Evolutionary conservation across 1,140 invertebrate genomes (phyloP).

Genomic region (Drosophila azteca): DNA sequence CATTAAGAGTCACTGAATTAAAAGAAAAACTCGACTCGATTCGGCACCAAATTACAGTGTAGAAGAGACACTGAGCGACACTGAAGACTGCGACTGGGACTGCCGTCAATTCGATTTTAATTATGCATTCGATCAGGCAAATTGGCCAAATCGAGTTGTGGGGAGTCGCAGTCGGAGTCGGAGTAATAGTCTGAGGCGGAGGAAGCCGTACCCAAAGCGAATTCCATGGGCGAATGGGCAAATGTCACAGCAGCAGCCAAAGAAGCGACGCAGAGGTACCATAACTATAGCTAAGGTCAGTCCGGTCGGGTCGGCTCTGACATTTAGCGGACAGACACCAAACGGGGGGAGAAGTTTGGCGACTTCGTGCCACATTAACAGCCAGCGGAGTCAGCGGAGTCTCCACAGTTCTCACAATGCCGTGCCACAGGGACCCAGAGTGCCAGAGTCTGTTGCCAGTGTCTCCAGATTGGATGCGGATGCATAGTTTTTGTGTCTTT

Average conservation of each 20-base stretch:
- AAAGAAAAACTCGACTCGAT: conserved; percentile 25
- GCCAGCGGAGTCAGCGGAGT: conserved; percentile 26
- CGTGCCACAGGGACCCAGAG: not conserved
- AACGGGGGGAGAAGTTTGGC: conserved; percentile 20
- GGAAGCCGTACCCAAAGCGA: conserved; percentile 24
- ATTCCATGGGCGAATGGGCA: conserved; percentile 31
- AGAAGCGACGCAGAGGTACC: conserved; percentile 5
- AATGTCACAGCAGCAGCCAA: conserved; percentile 34
- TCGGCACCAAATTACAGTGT: conserved; percentile 54
- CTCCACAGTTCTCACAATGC: conserved; percentile 23
- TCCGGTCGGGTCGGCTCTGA: conserved; percentile 19
- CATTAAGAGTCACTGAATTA: conserved; percentile 50
- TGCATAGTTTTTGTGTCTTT: conserved; percentile 26
- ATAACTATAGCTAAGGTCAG: conserved; percentile 33
- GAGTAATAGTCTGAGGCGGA: not conserved
- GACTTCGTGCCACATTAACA: conserved; percentile 54
- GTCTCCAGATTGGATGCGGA: conserved; percentile 30
- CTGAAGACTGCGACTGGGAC: conserved; percentile 11
- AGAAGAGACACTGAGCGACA: conserved; percentile 15
- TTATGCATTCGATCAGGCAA: conserved; percentile 60
- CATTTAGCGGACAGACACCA: conserved; percentile 31
- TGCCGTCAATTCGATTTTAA: conserved; percentile 62
- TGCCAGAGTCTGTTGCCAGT: not conserved
- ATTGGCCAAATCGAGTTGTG: conserved; percentile 27
- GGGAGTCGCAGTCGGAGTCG: not conserved